Evolutionary conservation across 2,797 vertebrate species (phyloP), one percentile per base, ranked within the genome.

Genomic region (Rhabdomys pumilio): DNA sequence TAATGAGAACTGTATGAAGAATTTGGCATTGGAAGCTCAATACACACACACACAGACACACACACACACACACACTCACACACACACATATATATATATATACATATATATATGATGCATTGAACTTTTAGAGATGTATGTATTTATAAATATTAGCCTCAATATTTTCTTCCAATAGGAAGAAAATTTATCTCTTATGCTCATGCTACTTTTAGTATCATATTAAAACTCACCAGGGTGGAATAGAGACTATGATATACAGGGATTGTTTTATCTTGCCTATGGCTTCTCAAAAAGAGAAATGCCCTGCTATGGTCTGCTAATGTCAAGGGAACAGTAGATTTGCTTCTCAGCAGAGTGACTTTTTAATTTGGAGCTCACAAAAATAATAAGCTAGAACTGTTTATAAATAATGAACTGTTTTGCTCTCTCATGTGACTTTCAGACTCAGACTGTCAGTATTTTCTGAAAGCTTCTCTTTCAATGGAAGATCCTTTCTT

Each of bases 1-100:
- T 29, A 84, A 9, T 73, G 79, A 82, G 17, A 57, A 92, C 38
- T 88, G 31, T 90, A 55, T 41, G n/a, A 87, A 77, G 13, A 94
- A 84, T n/a, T 77, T 90, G 38, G 2, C 31, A 20, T 63, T 88
- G 9, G 81, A 57, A 47, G n/a, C 5, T 44, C n/a, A 41, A 38
- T 4, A 77, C 38, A 38, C 38, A 38, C 38, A 38, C 38, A 38
- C 38, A 38, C 38, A 38, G 2, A 38, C 38, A 38, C 38, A 38
- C 38, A 38, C 38, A 38, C 38, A 38, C 38, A 38, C 38, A 38
- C 38, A 38, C 38, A 38, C 38, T 2, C 38, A 38, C 38, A 38
- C 38, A 38, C 38, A 38, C 38, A 38, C 38, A 38, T 38, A 38
- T 38, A 38, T 38, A 38, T 69, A 2, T 11, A 83, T 47, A n/a